Conservation (phyloP, 2,888 invertebrate species). For the Rhingia campestris region DNA sequence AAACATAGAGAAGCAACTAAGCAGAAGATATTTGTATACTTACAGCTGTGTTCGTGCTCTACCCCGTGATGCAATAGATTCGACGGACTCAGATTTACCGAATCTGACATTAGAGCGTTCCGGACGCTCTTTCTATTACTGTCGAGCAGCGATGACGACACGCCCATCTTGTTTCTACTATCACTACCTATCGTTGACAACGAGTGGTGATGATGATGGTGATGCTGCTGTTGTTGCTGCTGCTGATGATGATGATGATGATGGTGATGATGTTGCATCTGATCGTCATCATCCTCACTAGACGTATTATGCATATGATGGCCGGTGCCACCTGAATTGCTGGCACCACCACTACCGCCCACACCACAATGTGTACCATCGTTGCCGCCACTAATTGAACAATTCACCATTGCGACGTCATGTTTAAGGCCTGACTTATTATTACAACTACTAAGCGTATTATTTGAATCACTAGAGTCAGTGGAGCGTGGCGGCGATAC, state of each 20-base stretch:
- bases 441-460: constrained; percentile 78
- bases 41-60: constrained; percentile 76
- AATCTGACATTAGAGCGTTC: constrained; percentile 89
- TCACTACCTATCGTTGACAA: constrained; percentile 51
- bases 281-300: constrained; percentile 62
- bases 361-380: constrained; percentile 42
- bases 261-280: constrained; percentile 59
- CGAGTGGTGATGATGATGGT: constrained; percentile 57
- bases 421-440: constrained; percentile 79
- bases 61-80: constrained; percentile 69
- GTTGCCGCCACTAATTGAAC: constrained; percentile 80
- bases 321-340: constrained; percentile 44
- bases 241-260: constrained; percentile 64
- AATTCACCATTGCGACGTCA: constrained; percentile 81
- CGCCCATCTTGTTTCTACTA: constrained; percentile 63
- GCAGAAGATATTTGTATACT: constrained; percentile 71
- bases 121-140: constrained; percentile 78
- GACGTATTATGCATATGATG: constrained; percentile 60
- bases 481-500: constrained; percentile 74
- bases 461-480: constrained; percentile 78
- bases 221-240: constrained; percentile 55
- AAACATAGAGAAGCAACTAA: neutral
- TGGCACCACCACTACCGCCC: constrained; percentile 42
- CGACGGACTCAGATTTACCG: constrained; percentile 87
- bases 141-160: constrained; percentile 48